These are phyloP conservation scores for Solea senegalensis DNA, from an alignment of 2,113 vertebrate genomes.

Conservation along the genomic window DNA sequence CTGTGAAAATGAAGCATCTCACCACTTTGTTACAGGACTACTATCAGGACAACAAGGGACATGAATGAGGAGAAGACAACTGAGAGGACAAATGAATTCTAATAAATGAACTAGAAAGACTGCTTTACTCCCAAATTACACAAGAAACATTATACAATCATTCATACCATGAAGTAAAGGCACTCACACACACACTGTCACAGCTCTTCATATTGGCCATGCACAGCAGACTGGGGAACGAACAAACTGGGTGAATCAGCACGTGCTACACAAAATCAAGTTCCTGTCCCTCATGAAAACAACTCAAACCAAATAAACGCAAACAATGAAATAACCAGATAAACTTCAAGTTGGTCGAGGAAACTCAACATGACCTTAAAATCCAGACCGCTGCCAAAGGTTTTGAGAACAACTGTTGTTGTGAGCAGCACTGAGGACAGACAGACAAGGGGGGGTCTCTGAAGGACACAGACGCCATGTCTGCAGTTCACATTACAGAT, in stretches of 20 bases:
- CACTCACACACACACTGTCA: too few relatives aligned
- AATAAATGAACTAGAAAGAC: too few relatives aligned
- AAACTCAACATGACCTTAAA: constrained; percentile 41
- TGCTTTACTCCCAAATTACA: too few relatives aligned
- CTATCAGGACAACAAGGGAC: too few relatives aligned
- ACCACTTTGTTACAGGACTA: too few relatives aligned
- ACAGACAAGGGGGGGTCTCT: constrained; percentile 1
- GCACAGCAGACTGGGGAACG: too few relatives aligned
- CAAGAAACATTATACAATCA: too few relatives aligned
- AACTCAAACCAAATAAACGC: not conserved
- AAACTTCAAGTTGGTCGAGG: constrained; percentile 6
- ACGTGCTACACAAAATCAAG: not conserved
- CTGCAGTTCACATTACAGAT: constrained; percentile 66
- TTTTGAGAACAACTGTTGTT: constrained; percentile 42
- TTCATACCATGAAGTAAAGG: too few relatives aligned
- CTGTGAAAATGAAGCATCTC: too few relatives aligned
- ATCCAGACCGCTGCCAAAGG: constrained; percentile 16
- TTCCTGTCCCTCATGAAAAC: not conserved
- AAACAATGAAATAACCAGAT: constrained; percentile 3
- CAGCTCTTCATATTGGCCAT: too few relatives aligned
- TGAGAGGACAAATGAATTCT: too few relatives aligned
- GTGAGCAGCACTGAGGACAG: constrained; percentile 9
- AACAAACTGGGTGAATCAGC: not conserved
- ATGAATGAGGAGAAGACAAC: too few relatives aligned
- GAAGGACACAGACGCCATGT: constrained; percentile 65